Percentiles rank a stretch among this genome's conserved stretches.
Conservation (phyloP, 2,888 invertebrate genomes). For the Ptychoptera albimana region DNA sequence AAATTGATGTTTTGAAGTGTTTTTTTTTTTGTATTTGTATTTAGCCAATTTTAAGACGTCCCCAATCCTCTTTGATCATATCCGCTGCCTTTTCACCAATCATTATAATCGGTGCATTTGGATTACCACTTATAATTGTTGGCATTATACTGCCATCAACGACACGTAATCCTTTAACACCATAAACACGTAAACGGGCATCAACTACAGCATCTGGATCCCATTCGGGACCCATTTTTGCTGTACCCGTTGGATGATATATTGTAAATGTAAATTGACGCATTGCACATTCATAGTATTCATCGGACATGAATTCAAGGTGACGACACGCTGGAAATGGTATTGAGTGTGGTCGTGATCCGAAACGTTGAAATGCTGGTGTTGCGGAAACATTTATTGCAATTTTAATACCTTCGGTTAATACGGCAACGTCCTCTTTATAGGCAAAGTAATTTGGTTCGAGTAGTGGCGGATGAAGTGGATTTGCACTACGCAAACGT, state of each 20-base stretch:
- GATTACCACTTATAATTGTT: constrained; percentile 74
- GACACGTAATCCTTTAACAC: constrained; percentile 59
- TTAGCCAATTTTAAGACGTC: constrained; percentile 15
- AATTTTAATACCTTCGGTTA: constrained; percentile 73
- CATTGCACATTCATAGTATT: constrained; percentile 74
- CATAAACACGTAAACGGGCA: constrained; percentile 58
- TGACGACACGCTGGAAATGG: constrained; percentile 71
- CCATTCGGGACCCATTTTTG: constrained; percentile 69
- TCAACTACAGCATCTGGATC: constrained; percentile 70
- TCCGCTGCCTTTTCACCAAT: constrained; percentile 82
- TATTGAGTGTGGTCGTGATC: constrained; percentile 60
- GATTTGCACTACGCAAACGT: constrained; percentile 64
- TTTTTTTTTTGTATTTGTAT: background rate
- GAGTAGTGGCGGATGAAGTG: constrained; percentile 66
- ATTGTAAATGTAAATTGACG: constrained; percentile 70
- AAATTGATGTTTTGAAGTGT: background rate
- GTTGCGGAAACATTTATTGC: constrained; percentile 66
- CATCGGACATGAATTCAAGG: constrained; percentile 54
- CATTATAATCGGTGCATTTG: constrained; percentile 81
- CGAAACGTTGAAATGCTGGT: constrained; percentile 63
- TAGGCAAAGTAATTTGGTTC: constrained; percentile 87
- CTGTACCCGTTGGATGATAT: constrained; percentile 72
- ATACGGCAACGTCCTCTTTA: constrained; percentile 58
- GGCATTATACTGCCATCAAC: constrained; percentile 83
- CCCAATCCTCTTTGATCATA: constrained; percentile 79